These are phyloP conservation scores for Synodontis membranacea DNA, from an alignment of 2,113 vertebrate species.

Conservation along the genomic window DNA sequence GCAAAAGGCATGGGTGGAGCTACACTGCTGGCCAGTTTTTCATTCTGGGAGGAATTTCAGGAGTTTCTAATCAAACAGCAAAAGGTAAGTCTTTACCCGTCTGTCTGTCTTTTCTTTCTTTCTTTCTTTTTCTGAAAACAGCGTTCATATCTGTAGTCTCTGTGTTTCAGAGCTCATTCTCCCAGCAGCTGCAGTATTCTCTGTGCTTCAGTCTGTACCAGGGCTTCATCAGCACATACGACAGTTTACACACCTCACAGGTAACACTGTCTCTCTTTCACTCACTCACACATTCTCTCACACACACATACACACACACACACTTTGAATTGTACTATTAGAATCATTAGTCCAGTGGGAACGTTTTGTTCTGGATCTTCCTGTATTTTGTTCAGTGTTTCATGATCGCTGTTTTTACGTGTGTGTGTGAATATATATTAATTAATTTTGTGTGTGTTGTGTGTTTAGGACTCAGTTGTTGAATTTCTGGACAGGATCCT, in stretches of 20 bases:
- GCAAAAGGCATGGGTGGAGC: slow-evolving; percentile 51
- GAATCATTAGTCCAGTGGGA: not conserved
- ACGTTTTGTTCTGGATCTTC: not conserved
- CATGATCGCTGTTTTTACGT: not conserved
- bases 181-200: slow-evolving; percentile 70
- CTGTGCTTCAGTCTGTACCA: slow-evolving; percentile 78
- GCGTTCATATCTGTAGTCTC: not conserved
- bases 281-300: not conserved
- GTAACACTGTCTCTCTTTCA: slow-evolving; percentile 62
- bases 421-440: not conserved
- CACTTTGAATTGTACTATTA: too few relatives aligned
- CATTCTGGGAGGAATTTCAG: slow-evolving; percentile 76
- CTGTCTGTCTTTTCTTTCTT: not conserved
- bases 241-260: slow-evolving; percentile 77
- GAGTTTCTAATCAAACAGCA: slow-evolving; percentile 61
- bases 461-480: slow-evolving; percentile 60
- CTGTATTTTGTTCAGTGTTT: too few relatives aligned
- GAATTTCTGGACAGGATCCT: slow-evolving; percentile 66
- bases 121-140: not conserved
- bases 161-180: slow-evolving; percentile 52
- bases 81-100: slow-evolving; percentile 62
- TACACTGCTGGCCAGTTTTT: slow-evolving; percentile 69
- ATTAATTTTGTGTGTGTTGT: slow-evolving; percentile 7
- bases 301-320: not conserved
- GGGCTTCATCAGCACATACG: slow-evolving; percentile 70